Evolutionary conservation across 1,140 invertebrate genomes (phyloP).

Genomic region (Alviniconcha marisindica): DNA sequence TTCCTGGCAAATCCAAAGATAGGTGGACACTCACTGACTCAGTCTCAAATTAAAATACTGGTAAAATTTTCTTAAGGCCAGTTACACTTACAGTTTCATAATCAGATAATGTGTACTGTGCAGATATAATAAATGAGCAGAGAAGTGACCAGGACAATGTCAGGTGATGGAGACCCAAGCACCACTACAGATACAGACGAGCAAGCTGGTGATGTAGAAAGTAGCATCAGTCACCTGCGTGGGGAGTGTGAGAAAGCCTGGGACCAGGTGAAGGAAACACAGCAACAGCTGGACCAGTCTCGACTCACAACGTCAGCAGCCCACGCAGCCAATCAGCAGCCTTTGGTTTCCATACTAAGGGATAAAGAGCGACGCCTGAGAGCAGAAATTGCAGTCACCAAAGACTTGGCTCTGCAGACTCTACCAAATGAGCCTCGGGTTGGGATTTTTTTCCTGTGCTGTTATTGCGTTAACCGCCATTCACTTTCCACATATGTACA

Average conservation of each 20-base stretch:
- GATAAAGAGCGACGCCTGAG: conserved; percentile 30
- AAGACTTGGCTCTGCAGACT: neutral
- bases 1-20: no score
- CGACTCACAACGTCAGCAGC: neutral
- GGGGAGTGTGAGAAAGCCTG: conserved; percentile 23
- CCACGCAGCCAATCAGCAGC: neutral
- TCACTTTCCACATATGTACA: no score
- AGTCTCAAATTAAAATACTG: no score
- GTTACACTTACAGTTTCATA: no score
- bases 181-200: neutral
- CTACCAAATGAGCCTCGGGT: conserved; percentile 11
- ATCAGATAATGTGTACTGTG: no score
- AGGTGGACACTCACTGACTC: no score
- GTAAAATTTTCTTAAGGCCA: no score
- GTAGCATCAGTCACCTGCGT: neutral
- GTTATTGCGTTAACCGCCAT: no score
- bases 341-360: conserved; percentile 14
- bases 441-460: no score
- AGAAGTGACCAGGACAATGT: neutral
- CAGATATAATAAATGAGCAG: neutral
- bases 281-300: neutral
- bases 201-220: neutral
- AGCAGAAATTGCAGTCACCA: conserved; percentile 16
- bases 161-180: neutral
- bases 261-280: conserved; percentile 5